Evolutionary conservation across 2,797 vertebrate species (phyloP).

Genomic region (Schizothorax lantsangensis): DNA sequence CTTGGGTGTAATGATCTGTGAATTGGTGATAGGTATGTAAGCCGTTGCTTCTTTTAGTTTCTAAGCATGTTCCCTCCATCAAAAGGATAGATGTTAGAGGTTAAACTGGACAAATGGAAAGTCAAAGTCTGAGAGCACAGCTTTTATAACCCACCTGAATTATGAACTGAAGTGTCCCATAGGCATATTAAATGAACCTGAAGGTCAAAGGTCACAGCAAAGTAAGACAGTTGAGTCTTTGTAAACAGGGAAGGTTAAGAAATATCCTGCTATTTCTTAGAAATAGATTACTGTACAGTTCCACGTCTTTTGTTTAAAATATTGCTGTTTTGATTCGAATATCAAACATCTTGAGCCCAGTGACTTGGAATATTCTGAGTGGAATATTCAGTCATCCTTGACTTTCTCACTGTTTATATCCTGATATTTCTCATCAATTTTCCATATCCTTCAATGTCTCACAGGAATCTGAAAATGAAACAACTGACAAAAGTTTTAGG

Average conservation of each 20-base stretch:
- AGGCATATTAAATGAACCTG: not conserved
- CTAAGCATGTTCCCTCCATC: not conserved
- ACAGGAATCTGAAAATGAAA: slow-evolving; percentile 12
- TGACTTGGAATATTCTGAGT: slow-evolving; percentile 6
- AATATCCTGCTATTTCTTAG: not conserved
- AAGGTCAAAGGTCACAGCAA: not conserved
- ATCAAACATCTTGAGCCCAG: slow-evolving; percentile 19
- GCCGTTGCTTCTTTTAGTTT: not conserved
- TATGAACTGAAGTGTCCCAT: not conserved
- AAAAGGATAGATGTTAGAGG: not conserved
- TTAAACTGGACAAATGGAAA: slow-evolving; percentile 14
- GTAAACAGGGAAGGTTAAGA: not conserved
- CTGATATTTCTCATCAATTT: slow-evolving; percentile 10
- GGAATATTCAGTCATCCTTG: slow-evolving; percentile 16
- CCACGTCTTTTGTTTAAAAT: not conserved
- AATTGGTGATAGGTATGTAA: slow-evolving; percentile 11
- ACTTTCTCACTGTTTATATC: slow-evolving; percentile 20
- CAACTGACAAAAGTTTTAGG: not conserved
- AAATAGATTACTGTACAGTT: not conserved
- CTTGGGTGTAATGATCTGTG: slow-evolving; percentile 9
- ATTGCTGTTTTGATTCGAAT: not conserved
- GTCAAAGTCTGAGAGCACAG: not conserved
- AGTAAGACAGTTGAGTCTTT: not conserved
- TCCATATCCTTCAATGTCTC: slow-evolving; percentile 21
- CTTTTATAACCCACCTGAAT: slow-evolving; percentile 15